Evolutionary conservation across 2,888 invertebrate species (phyloP).

Genomic region (Megamerina dolium): DNA sequence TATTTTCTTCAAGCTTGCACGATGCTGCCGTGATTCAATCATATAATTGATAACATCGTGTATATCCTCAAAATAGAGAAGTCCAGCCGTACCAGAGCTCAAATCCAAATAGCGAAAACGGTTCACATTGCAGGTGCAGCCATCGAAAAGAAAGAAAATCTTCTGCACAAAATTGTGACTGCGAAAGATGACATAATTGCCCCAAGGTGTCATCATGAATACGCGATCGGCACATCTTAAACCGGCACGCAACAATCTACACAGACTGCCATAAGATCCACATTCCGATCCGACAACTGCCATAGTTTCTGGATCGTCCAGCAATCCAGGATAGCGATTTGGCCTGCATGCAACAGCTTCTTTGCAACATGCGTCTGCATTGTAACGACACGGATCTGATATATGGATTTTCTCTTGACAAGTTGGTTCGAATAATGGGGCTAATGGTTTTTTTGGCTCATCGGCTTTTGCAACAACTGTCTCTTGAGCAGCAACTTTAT

Average conservation of each 20-base stretch:
- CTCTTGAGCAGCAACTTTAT: neutral
- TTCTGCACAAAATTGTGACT: constrained; percentile 25
- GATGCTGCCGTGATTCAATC: constrained; percentile 15
- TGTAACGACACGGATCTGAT: constrained; percentile 20
- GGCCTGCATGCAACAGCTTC: constrained; percentile 22
- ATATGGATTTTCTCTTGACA: constrained; percentile 6
- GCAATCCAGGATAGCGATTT: constrained; percentile 38
- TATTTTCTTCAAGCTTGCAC: constrained; percentile 15
- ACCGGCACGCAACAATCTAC: constrained; percentile 28
- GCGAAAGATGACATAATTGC: constrained; percentile 42
- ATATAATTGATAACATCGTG: constrained; percentile 20
- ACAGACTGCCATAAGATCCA: constrained; percentile 31
- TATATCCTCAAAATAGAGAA: constrained; percentile 26
- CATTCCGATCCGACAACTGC: constrained; percentile 33
- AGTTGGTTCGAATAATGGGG: constrained; percentile 1
- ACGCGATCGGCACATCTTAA: constrained; percentile 42
- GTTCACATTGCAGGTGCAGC: constrained; percentile 43
- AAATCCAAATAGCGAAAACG: constrained; percentile 32
- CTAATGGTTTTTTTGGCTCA: constrained; percentile 6
- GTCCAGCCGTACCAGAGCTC: constrained; percentile 29
- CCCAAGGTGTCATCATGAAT: constrained; percentile 44
- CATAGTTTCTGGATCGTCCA: constrained; percentile 31
- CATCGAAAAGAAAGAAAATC: constrained; percentile 39
- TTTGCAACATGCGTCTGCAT: constrained; percentile 15
- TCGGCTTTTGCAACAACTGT: constrained; percentile 1